Evolutionary conservation across 2,113 vertebrate genomes (phyloP).

Genomic region (Pseudopodoces humilis): DNA sequence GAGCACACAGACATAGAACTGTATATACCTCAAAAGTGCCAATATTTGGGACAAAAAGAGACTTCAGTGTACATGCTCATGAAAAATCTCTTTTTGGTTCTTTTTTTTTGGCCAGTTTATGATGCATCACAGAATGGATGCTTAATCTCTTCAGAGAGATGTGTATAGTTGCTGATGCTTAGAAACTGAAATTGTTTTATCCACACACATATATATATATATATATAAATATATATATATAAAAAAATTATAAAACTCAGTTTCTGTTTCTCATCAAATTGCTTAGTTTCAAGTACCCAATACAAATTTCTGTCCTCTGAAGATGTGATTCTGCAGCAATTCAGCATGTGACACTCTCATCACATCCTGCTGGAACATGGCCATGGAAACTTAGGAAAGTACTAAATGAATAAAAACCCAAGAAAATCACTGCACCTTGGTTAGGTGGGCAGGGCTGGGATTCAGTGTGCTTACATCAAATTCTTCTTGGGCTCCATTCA

Average conservation of each 20-base stretch:
- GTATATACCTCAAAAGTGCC: background rate
- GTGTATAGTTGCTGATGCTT: background rate
- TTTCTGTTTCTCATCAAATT: background rate
- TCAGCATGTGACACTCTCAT: background rate
- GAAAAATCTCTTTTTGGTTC: background rate
- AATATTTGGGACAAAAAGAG: background rate
- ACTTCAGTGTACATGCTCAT: background rate
- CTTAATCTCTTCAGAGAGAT: background rate
- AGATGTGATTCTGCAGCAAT: background rate
- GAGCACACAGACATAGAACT: accelerated
- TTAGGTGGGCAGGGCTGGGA: background rate
- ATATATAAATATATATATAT: background rate
- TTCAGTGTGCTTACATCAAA: background rate
- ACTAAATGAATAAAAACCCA: background rate
- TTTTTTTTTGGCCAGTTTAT: background rate
- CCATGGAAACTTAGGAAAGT: background rate
- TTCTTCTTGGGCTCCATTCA: background rate
- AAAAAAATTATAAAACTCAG: background rate
- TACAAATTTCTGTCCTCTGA: background rate
- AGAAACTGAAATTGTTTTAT: background rate
- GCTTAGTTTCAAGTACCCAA: background rate
- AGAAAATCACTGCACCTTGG: background rate
- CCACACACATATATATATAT: background rate
- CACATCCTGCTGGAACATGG: background rate
- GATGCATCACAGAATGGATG: background rate